Conservation (phyloP, 1,140 invertebrate genomes). For the Metaphire vulgaris region DNA sequence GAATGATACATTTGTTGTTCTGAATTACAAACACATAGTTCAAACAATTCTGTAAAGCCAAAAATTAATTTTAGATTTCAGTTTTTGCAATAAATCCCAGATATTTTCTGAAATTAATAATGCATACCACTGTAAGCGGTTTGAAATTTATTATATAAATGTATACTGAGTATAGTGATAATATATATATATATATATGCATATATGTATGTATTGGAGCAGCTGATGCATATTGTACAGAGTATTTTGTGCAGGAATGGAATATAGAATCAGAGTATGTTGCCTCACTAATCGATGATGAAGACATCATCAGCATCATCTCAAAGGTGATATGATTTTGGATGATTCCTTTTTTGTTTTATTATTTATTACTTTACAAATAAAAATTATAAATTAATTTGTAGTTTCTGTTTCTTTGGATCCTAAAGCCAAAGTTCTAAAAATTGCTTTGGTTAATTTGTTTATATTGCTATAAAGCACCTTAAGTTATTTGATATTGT, state of each 20-base stretch:
- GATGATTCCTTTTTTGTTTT: no score
- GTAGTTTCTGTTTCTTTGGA: not conserved
- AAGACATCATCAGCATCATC: not conserved
- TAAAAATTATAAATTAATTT: not conserved
- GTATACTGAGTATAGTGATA: not conserved
- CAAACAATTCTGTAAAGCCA: no score
- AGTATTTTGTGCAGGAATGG: not conserved
- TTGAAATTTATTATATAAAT: not conserved
- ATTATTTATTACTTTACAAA: no score
- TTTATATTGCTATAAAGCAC: not conserved
- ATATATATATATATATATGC: no score
- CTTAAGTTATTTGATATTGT: no score
- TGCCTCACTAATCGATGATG: not conserved
- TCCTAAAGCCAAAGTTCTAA: not conserved
- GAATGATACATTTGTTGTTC: no score
- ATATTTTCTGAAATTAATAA: not conserved
- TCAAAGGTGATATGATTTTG: not conserved
- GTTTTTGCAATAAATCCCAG: not conserved
- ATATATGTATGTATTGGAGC: no score
- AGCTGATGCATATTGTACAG: no score
- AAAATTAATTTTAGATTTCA: not conserved
- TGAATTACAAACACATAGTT: no score
- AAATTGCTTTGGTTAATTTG: not conserved
- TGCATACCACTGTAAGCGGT: not conserved
- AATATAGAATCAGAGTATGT: not conserved